phyloP scores from a whole-genome alignment of 1,140 invertebrate species.

The Saccostrea cuccullata region DNA sequence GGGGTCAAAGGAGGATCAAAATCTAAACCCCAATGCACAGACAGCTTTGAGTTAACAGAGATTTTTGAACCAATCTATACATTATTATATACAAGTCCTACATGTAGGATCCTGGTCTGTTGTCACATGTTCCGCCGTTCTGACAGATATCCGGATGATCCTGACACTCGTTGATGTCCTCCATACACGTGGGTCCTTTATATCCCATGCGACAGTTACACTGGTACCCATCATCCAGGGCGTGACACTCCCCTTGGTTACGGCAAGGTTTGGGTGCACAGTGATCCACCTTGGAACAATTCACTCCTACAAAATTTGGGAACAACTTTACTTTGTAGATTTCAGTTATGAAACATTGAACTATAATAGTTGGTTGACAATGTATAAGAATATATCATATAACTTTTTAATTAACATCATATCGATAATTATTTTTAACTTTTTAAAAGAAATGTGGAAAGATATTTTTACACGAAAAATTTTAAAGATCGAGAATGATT shows the following conservation, averaged over 20 bases:
- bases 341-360: too few species aligned
- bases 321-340: background rate
- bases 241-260: conserved; percentile 73
- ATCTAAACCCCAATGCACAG: background rate
- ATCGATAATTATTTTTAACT: too few species aligned
- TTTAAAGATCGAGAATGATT: too few species aligned
- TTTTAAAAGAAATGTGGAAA: too few species aligned
- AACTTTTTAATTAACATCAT: too few species aligned
- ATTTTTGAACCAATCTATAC: background rate
- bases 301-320: conserved; percentile 83
- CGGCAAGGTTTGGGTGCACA: conserved; percentile 73
- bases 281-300: conserved; percentile 88
- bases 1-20: background rate
- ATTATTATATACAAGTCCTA: conserved; percentile 79
- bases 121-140: conserved; percentile 90
- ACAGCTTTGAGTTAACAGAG: background rate
- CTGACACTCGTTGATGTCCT: conserved; percentile 93
- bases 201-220: conserved; percentile 73
- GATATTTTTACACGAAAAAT: too few species aligned
- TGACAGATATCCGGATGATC: conserved; percentile 87
- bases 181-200: conserved; percentile 84
- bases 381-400: too few species aligned
- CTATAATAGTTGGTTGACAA: too few species aligned
- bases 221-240: conserved; percentile 82
- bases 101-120: conserved; percentile 91